Base-by-base conservation (phyloP, 2,797 vertebrate genomes). In the Selene dorsalis region DNA sequence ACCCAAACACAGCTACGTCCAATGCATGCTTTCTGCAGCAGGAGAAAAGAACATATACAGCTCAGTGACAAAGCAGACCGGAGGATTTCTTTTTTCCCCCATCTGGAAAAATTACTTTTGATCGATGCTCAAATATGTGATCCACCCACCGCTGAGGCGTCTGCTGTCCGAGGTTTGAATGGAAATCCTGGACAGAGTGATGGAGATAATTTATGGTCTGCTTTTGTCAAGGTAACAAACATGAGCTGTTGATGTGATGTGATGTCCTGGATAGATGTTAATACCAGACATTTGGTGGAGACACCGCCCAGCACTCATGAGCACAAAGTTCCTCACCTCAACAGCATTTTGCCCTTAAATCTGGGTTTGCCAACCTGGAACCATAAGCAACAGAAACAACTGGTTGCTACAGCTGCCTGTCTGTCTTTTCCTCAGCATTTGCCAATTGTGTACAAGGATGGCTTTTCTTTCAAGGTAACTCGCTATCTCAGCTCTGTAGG, bases 61-160 rank as follows among this genome's bases (percentile, higher is more conserved):
- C 24, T 58, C 20, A 47, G 16, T 48, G 18, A 71, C 71, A 28
- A 69, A 35, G 14, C 0, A 0, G 35, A 65, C 32, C 16, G 30
- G n/a, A 28, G 17, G 18, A 48, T 79, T 43, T 24, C 5, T 17
- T n/a, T 41, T 20, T 17, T 28, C 11, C 13, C 32, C 55, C 84
- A 66, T 84, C 74, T 91, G 90, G 89, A 87, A 91, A 91, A 85
- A 14, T 43, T 58, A 52, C 75, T 85, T 63, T 80, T 77, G 75
- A 88, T 84, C 16, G 2, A 76, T 41, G 28, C 26, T 76, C 20
- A 67, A 73, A 67, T 69, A 58, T 78, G 38, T 1, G 20, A 78
- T 83, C 77, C 73, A n/a, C 75, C 62, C 76, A 73, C 60, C 0
- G 60, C 52, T 41, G 18, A 63, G 58, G 61, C 18, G 22, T 79